Percentiles rank a stretch among this genome's conserved stretches.
Conservation (phyloP, 2,888 invertebrate species). For the Boloria selene region DNA sequence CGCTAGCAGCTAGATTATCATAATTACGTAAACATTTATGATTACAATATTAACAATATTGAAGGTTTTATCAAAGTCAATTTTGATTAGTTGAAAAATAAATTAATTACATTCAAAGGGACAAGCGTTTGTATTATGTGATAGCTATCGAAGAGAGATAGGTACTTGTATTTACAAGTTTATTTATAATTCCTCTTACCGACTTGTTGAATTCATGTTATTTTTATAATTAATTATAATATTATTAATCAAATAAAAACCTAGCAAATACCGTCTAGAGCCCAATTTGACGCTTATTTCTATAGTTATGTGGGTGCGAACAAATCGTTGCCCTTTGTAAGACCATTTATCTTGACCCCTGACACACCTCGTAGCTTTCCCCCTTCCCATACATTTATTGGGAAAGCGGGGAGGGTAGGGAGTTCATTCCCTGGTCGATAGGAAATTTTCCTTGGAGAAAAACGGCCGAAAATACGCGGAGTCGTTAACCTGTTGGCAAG, state of each 20-base stretch:
- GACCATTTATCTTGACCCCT: constrained; percentile 50
- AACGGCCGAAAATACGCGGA: constrained; percentile 69
- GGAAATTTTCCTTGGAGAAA: constrained; percentile 74
- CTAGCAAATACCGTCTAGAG: constrained; percentile 45
- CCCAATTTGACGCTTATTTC: constrained; percentile 41
- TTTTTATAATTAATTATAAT: background rate
- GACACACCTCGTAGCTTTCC: constrained; percentile 16
- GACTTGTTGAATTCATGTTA: too few species aligned
- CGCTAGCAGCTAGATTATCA: too few species aligned
- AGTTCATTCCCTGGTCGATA: constrained; percentile 55
- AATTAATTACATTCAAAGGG: too few species aligned
- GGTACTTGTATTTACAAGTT: too few species aligned
- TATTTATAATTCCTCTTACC: too few species aligned
- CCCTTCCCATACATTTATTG: constrained; percentile 14
- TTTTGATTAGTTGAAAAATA: too few species aligned
- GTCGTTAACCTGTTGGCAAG: constrained; percentile 66
- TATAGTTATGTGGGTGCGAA: constrained; percentile 51
- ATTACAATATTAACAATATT: too few species aligned
- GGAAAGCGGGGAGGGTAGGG: constrained; percentile 39
- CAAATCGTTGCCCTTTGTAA: constrained; percentile 61
- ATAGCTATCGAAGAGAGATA: too few species aligned
- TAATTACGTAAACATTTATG: too few species aligned
- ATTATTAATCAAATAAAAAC: constrained; percentile 19
- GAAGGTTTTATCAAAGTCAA: too few species aligned
- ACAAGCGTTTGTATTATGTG: too few species aligned